Base-by-base conservation (phyloP, 2,888 invertebrate genomes). In the Synergus japonicus region DNA sequence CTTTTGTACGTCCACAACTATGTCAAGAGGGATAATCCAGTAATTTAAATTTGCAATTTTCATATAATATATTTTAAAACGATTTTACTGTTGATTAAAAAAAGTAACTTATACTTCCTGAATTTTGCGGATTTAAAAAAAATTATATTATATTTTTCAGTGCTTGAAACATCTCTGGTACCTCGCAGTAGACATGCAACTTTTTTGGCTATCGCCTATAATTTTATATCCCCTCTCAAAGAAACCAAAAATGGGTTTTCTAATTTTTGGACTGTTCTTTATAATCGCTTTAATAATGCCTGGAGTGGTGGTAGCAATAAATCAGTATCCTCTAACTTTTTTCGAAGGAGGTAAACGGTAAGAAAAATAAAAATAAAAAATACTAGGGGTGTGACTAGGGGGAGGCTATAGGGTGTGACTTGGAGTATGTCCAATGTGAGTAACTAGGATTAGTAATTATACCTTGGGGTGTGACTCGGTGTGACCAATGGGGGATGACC, bases 101-200 rank as follows among this genome's bases (percentile, higher is more conserved):
- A 29, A 29, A 29, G 22, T 29, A 29, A 2, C 22, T 22, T 22
- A 22, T 29, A 29, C 2, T 29, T 29, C 22, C 22, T 29, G 22
- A 29, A 2, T 29, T 29, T 29, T 29, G 22, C 2, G 22, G 22
- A 29, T 29, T 29, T 29, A 29, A 29, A 29, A 29, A 29, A 29
- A 29, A 29, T 29, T 29, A 76, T 22, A 12, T 65, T 43, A 15
- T 69, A 64, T 15, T 58, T 76, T 78, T 86, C 79, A 90, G 93
- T 95, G 94, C 86, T 86, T 94, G 44, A 91, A 92, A 43, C 94
- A 94, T 84, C 92, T 93, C 0, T 95, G 95, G 94, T 94, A 94
- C 84, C 88, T 95, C 63, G 93, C 94, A 4, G 93, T 94, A 15
- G 94, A 94, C 84, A 94, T 94, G 84, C 94, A 95, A 86, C 87